These are phyloP conservation scores for Tachina lurida DNA, from an alignment of 2,888 invertebrate genomes.

Conservation along the genomic window DNA sequence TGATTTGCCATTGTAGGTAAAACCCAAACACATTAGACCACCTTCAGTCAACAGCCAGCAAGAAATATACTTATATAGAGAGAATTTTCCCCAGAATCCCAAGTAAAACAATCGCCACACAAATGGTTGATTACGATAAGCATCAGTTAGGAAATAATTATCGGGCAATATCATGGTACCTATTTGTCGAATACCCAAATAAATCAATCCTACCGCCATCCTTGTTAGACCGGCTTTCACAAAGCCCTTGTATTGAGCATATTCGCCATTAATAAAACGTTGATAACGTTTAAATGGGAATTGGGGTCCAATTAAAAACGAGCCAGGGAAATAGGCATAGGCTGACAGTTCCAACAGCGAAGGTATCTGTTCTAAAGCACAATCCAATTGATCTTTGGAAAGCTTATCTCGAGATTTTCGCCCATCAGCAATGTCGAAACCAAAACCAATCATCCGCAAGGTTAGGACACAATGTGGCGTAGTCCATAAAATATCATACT, in stretches of 20 bases:
- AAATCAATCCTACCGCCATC: slow-evolving; percentile 87
- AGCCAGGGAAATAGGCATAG: slow-evolving; percentile 93
- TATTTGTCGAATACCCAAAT: slow-evolving; percentile 89
- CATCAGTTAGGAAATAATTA: slow-evolving; percentile 87
- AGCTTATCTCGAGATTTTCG: slow-evolving; percentile 84
- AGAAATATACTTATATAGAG: slow-evolving; percentile 95
- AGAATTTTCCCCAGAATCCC: slow-evolving; percentile 93
- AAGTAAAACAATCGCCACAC: slow-evolving; percentile 86
- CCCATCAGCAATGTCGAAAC: slow-evolving; percentile 92
- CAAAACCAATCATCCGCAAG: slow-evolving; percentile 93
- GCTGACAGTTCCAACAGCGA: slow-evolving; percentile 91
- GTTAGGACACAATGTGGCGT: slow-evolving; percentile 98
- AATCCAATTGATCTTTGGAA: slow-evolving; percentile 88
- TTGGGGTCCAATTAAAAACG: slow-evolving; percentile 97
- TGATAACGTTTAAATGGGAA: slow-evolving; percentile 92
- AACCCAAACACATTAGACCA: slow-evolving; percentile 86
- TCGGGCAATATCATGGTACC: slow-evolving; percentile 89
- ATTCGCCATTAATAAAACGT: slow-evolving; percentile 89
- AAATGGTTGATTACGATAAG: slow-evolving; percentile 85
- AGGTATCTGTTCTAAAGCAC: slow-evolving; percentile 87
- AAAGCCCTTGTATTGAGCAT: slow-evolving; percentile 83
- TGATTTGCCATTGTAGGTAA: slow-evolving; percentile 85
- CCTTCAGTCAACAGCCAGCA: slow-evolving; percentile 97
- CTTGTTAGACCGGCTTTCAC: slow-evolving; percentile 84
- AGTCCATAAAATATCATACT: slow-evolving; percentile 98